These are phyloP conservation scores for Eupithecia subfuscata DNA, from an alignment of 2,888 invertebrate genomes.

Conservation along the genomic window DNA sequence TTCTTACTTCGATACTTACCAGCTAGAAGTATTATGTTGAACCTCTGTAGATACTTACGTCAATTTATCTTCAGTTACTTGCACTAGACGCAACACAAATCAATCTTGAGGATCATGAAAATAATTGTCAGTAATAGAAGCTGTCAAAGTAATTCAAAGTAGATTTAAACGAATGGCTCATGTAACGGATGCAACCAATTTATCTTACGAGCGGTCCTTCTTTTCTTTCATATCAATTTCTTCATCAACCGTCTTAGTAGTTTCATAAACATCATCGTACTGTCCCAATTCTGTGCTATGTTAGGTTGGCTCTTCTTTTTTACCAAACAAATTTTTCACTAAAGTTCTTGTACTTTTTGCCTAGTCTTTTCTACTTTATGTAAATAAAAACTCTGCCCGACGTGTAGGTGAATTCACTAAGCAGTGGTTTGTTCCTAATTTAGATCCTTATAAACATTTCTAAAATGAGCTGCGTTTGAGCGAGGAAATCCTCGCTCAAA, in stretches of 20 bases:
- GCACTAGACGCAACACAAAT: slow-evolving; percentile 9
- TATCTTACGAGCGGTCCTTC: slow-evolving; percentile 48
- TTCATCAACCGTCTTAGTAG: slow-evolving; percentile 24
- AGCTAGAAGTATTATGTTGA: too few relatives aligned
- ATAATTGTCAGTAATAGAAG: slow-evolving; percentile 58
- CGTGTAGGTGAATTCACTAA: not conserved
- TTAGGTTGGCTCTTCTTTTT: not conserved
- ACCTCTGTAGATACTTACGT: too few relatives aligned
- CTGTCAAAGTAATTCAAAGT: slow-evolving; percentile 56
- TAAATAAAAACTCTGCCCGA: not conserved
- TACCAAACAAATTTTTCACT: not conserved
- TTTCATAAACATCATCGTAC: slow-evolving; percentile 3
- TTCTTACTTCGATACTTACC: not conserved
- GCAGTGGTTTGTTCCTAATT: not conserved
- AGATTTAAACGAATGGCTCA: slow-evolving; percentile 59
- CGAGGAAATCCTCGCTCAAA: not conserved
- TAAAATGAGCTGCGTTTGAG: not conserved
- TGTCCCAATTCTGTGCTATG: not conserved
- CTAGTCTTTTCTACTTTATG: not conserved
- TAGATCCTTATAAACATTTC: not conserved
- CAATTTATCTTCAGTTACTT: too few relatives aligned
- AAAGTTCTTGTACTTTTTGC: not conserved
- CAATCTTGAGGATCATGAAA: slow-evolving; percentile 43
- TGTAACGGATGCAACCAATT: slow-evolving; percentile 68
- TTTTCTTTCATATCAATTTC: slow-evolving; percentile 37